Conservation (phyloP, 1,140 invertebrate species). For the Augochlora pura region DNA sequence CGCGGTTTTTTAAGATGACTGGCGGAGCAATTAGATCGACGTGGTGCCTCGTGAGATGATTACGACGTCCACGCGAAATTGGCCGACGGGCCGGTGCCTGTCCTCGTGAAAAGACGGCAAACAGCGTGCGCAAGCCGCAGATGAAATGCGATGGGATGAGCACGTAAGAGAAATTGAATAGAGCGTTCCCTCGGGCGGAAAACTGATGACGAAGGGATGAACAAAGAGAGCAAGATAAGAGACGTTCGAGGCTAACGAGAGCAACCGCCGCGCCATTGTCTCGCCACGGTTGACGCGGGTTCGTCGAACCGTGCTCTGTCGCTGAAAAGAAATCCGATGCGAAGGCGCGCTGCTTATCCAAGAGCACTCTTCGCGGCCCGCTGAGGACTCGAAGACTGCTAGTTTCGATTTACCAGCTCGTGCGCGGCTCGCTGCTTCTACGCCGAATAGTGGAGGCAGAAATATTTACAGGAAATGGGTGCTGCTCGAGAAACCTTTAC, state of each 20-base stretch:
- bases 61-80: too few relatives aligned
- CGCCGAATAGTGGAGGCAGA: neutral
- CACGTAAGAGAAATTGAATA: neutral
- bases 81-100: slow-evolving; percentile 34
- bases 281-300: slow-evolving; percentile 75
- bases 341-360: slow-evolving; percentile 11
- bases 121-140: slow-evolving; percentile 64
- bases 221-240: slow-evolving; percentile 67
- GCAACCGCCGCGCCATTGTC: slow-evolving; percentile 69
- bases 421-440: too few relatives aligned
- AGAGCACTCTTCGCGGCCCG: neutral
- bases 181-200: neutral
- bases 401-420: neutral
- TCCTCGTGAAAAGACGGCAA: slow-evolving; percentile 40
- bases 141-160: slow-evolving; percentile 40
- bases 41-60: neutral
- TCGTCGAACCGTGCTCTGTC: slow-evolving; percentile 73
- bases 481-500: neutral
- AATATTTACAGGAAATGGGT: slow-evolving; percentile 7
- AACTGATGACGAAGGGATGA: slow-evolving; percentile 47
- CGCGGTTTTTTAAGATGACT: too few relatives aligned
- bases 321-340: slow-evolving; percentile 75
- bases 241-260: slow-evolving; percentile 69
- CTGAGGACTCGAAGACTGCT: slow-evolving; percentile 20
- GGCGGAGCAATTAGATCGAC: too few relatives aligned